phyloP scores from a whole-genome alignment of 1,140 invertebrate species.

The Dendrolimus kikuchii region DNA sequence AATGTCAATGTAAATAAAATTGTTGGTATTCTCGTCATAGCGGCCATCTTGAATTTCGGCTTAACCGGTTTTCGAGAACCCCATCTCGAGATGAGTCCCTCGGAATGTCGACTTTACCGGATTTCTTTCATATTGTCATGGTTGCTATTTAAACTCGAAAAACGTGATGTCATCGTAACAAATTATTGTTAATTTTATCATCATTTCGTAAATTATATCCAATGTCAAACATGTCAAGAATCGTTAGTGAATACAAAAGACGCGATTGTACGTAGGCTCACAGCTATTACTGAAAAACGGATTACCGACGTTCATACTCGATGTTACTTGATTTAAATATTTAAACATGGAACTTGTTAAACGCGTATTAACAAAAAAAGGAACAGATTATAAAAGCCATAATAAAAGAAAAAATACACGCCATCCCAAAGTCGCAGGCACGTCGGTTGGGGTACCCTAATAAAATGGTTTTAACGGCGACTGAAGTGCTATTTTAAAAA shows the following conservation, averaged over 20 bases:
- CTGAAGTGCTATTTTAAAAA: constrained; percentile 27
- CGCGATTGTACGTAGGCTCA: not conserved
- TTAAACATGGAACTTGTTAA: too few species aligned
- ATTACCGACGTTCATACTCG: not conserved
- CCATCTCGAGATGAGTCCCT: constrained; percentile 20
- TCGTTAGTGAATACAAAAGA: too few species aligned
- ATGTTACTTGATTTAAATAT: too few species aligned
- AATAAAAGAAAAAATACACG: constrained; percentile 1
- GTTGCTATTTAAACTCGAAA: constrained; percentile 1
- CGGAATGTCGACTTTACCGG: constrained; percentile 40
- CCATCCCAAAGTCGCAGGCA: too few species aligned
- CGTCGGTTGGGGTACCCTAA: too few species aligned
- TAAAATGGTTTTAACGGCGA: constrained; percentile 12
- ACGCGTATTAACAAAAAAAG: too few species aligned
- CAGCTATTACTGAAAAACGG: not conserved
- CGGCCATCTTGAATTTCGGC: constrained; percentile 53
- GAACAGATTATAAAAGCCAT: not conserved
- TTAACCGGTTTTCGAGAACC: constrained; percentile 44
- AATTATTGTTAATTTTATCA: too few species aligned
- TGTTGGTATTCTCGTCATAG: constrained; percentile 39
- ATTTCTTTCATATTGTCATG: constrained; percentile 22
- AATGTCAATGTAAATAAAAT: constrained; percentile 52
- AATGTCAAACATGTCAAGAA: too few species aligned
- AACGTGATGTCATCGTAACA: not conserved
- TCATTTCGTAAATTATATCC: too few species aligned